These are phyloP conservation scores for Cerastis rubricosa DNA, from an alignment of 2,888 invertebrate genomes.

Conservation along the genomic window DNA sequence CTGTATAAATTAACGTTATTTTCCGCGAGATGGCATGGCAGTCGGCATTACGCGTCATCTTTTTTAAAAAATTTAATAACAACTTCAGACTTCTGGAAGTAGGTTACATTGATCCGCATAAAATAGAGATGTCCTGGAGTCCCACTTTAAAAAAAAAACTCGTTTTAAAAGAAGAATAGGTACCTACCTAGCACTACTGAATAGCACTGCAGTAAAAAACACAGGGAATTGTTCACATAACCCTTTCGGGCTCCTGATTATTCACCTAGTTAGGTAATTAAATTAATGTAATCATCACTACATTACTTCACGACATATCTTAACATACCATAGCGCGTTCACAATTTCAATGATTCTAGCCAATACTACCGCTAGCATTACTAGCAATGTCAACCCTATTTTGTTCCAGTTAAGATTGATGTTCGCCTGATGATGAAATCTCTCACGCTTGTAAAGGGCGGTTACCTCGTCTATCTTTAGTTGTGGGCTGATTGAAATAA, in stretches of 20 bases:
- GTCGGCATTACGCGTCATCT: neutral
- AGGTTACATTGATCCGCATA: neutral
- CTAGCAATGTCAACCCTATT: conserved; percentile 21
- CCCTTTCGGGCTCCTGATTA: conserved; percentile 27
- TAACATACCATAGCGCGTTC: conserved; percentile 40
- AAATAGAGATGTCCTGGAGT: neutral
- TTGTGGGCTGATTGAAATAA: conserved; percentile 56
- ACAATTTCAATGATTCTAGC: conserved; percentile 57
- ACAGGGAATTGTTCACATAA: conserved; percentile 20
- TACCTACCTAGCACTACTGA: neutral
- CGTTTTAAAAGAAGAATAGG: neutral
- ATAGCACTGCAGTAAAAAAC: neutral
- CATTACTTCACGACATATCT: conserved; percentile 39
- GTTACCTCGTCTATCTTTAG: conserved; percentile 61
- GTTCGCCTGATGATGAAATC: conserved; percentile 17
- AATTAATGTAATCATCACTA: conserved; percentile 26
- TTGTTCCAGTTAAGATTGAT: rapidly evolving
- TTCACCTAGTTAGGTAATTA: conserved; percentile 36
- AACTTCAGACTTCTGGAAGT: neutral
- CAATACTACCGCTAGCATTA: neutral
- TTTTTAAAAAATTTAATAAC: neutral
- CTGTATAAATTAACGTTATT: neutral
- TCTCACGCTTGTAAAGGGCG: conserved; percentile 60
- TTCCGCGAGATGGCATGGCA: neutral
- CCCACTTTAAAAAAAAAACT: neutral